These are phyloP conservation scores for Actinemys pallida DNA, from an alignment of 2,113 vertebrate genomes.

Conservation along the genomic window DNA sequence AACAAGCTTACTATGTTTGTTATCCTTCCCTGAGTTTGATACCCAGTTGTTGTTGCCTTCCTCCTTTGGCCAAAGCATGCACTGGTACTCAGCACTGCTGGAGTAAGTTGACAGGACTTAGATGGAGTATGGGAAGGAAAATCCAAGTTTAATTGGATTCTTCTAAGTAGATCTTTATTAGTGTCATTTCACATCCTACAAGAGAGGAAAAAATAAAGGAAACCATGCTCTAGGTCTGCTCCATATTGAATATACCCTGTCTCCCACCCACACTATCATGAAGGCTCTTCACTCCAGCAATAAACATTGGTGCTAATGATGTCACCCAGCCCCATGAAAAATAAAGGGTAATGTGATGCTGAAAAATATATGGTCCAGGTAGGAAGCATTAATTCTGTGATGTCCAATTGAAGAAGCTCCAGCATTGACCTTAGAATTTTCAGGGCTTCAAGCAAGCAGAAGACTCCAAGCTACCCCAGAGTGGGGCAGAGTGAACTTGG, in stretches of 20 bases:
- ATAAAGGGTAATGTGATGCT: slow-evolving; percentile 35
- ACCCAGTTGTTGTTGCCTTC: not conserved
- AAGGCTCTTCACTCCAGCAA: slow-evolving; percentile 63
- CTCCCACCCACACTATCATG: slow-evolving; percentile 45
- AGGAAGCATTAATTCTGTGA: slow-evolving; percentile 33
- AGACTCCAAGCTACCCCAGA: accelerated
- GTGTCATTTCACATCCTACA: slow-evolving; percentile 1
- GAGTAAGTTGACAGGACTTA: not conserved
- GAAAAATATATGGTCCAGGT: slow-evolving; percentile 57
- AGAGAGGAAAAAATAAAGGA: slow-evolving; percentile 55
- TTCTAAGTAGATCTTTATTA: not conserved
- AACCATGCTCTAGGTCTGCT: slow-evolving; percentile 50
- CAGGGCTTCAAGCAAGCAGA: accelerated
- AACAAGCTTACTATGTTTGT: not conserved
- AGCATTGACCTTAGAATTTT: not conserved
- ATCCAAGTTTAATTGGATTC: slow-evolving; percentile 34
- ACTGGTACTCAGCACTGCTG: accelerated
- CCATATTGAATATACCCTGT: slow-evolving; percentile 53
- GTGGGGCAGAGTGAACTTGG: accelerated
- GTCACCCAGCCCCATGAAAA: slow-evolving; percentile 49
- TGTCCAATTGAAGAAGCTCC: not conserved
- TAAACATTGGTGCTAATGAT: slow-evolving; percentile 40
- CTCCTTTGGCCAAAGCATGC: accelerated
- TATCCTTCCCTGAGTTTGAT: not conserved
- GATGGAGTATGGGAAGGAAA: not conserved